Base-by-base conservation (phyloP, 2,113 vertebrate genomes). In the Scytalopus superciliaris region DNA sequence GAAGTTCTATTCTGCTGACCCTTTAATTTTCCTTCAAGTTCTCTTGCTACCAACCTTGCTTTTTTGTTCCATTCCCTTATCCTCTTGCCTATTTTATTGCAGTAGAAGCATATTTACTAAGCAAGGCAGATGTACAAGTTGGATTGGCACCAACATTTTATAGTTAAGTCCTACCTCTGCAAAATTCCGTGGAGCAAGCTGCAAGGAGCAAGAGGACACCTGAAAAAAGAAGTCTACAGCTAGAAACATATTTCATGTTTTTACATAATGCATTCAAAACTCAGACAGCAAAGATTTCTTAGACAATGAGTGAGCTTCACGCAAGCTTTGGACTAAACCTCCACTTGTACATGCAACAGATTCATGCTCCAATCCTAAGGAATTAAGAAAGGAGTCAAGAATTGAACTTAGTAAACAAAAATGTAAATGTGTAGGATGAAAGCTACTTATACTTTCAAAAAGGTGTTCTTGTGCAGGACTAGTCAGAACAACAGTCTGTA, bases 81-180 rank as follows among this genome's bases (percentile, higher is more conserved):
- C 79, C 74, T 94, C 18, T 64, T 94, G 82, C 59, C 49, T 93
- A 50, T 95, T 97, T 96, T 91, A 95, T 42, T 89, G 28, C 45
- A 55, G 53, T 52, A 87, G 59, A 87, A 97, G 79, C 72, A 60
- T 59, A 82, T 95, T 97, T 93, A 90, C 85, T 96, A 94, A 95
- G 77, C 19, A 90, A 95, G 84, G 67, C 95, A 97, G 95, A 97
- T 97, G 95, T 89, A 84, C 59, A 63, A 52, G 40, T 84, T 98
- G 95, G 94, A 97, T 39, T 44, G 59, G 68, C 74, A 95, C 84
- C 89, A 97, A 75, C 37, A 64, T 66, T 92, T 95, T 88, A 49
- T 44, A 77, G 68, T 88, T 87, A 94, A 92, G 49, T 87, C 84
- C 68, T 90, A 94, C 81, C 82, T 96, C 89, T 60, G 45, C 69